Conservation (phyloP, 2,113 vertebrate genomes). For the Strigops habroptila region DNA sequence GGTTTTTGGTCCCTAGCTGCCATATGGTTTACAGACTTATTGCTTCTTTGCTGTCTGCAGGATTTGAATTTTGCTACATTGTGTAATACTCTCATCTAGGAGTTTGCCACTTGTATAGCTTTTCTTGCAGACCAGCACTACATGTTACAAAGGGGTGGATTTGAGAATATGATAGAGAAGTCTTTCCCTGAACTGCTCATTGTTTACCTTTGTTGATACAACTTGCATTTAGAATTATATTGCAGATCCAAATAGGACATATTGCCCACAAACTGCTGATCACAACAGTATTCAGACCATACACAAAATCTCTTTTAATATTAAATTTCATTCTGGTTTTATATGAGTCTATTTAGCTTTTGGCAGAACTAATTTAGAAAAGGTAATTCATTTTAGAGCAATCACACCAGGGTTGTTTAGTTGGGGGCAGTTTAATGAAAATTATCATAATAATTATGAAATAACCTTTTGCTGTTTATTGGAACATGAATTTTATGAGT, state of each 20-base stretch:
- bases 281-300: background rate
- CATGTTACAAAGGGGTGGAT: background rate
- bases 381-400: background rate
- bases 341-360: background rate
- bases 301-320: background rate
- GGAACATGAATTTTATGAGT: background rate
- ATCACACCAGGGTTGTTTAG: background rate
- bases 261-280: background rate
- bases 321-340: background rate
- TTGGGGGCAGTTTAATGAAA: constrained; percentile 16
- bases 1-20: background rate
- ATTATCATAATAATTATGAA: background rate
- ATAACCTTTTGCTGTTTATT: constrained; percentile 23
- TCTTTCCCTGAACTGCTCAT: background rate
- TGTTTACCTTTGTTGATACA: background rate
- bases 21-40: background rate
- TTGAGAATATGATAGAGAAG: background rate
- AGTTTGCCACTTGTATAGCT: background rate
- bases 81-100: background rate
- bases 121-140: background rate
- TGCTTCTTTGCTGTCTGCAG: background rate
- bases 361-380: constrained; percentile 45
- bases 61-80: background rate
- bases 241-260: background rate
- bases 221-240: background rate